Base-by-base conservation (phyloP, 2,888 invertebrate genomes). In the Tribolium freemani region DNA sequence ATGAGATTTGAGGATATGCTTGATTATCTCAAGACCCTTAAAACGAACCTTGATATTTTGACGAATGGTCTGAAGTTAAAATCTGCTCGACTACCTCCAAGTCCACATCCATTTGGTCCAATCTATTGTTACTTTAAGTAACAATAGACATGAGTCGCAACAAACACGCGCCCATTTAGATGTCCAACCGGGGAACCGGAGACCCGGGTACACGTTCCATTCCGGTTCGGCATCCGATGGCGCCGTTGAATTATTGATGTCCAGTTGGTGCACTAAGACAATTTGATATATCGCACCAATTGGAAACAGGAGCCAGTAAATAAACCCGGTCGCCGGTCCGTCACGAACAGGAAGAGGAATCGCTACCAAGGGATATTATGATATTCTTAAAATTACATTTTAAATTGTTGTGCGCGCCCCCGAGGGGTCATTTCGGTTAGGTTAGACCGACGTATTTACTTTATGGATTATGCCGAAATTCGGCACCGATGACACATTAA, bases 231-330 rank as follows among this genome's bases (percentile, higher is more conserved):
- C 66, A 75, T 66, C 78, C 80, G 79, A 79, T 80, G 81, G 78
- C 79, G 80, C 78, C 79, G 79, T 81, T 85, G 84, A 85, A 85
- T 85, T 85, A 84, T 85, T 83, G 84, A 85, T 84, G 84, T 81
- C 81, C 83, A 81, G 81, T 82, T 79, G 79, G 83, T 78, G 81
- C 78, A 82, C 82, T 76, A 84, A 84, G 85, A 85, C 85, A 83
- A 84, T 85, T 85, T 85, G 85, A 85, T 84, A 83, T 83, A 85
- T 82, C 75, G 81, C 77, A 80, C 80, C 84, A 84, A 85, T 84
- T 85, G 83, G 83, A 79, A 83, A 81, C 82, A 81, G 82, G 78
- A 79, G 81, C 82, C 79, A 81, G 81, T 84, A 85, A 85, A 85
- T 85, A 85, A 84, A 81, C 75, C 76, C 75, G 66, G 58, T 50